Percentiles rank a stretch among this genome's conserved stretches.
These are phyloP conservation scores for Matsumyia berberina DNA, from an alignment of 2,888 invertebrate species.

Conservation along the genomic window DNA sequence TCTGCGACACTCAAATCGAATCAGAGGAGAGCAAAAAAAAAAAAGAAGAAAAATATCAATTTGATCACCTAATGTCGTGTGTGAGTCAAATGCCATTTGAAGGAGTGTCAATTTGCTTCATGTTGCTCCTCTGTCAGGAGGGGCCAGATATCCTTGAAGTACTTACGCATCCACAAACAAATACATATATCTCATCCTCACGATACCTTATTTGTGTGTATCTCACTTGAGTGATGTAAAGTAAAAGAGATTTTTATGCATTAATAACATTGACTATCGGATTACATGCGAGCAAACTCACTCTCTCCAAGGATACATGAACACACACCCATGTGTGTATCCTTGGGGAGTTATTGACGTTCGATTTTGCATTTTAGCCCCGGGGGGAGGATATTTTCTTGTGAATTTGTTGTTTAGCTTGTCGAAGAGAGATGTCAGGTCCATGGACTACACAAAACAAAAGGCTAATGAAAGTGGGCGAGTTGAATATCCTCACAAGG, in stretches of 20 bases:
- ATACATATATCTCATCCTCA: not conserved
- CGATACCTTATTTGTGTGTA: not conserved
- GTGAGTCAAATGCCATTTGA: constrained; percentile 53
- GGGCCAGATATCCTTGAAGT: constrained; percentile 42
- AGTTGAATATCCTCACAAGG: too few species aligned
- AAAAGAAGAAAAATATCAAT: constrained; percentile 49
- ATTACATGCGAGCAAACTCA: constrained; percentile 8
- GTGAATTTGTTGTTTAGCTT: not conserved
- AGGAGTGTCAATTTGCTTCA: constrained; percentile 52
- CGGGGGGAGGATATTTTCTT: not conserved
- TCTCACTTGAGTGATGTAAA: not conserved
- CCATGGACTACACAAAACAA: not conserved
- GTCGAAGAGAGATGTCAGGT: constrained; percentile 23
- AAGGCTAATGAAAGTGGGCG: too few species aligned
- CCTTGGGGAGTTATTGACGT: not conserved
- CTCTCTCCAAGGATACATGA: not conserved
- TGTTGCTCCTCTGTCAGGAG: constrained; percentile 3
- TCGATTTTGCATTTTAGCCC: not conserved
- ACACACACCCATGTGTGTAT: too few species aligned
- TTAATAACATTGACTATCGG: constrained; percentile 35
- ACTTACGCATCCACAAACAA: constrained; percentile 16
- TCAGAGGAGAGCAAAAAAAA: constrained; percentile 25
- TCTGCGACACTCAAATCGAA: constrained; percentile 31
- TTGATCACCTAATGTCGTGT: constrained; percentile 53
- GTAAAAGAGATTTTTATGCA: constrained; percentile 41